Evolutionary conservation across 2,888 invertebrate species (phyloP).

Genomic region (Coleophora deauratella): DNA sequence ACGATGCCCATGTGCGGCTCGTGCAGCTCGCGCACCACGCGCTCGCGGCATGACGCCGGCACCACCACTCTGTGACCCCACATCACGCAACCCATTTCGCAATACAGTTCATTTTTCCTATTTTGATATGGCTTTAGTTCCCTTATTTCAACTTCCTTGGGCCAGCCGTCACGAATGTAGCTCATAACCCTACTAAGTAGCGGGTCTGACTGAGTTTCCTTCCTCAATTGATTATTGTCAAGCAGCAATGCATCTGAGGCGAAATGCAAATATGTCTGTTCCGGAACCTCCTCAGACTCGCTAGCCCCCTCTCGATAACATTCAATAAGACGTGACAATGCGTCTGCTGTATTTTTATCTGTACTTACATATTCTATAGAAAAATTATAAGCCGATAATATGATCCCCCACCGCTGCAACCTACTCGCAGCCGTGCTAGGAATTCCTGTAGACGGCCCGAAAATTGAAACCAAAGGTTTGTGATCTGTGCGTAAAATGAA

Average conservation of each 20-base stretch:
- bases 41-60: neutral
- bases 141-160: neutral
- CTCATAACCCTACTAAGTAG: neutral
- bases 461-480: slow-evolving; percentile 8
- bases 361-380: slow-evolving; percentile 7
- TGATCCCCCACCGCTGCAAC: slow-evolving; percentile 9
- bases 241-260: slow-evolving; percentile 5
- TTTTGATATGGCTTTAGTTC: neutral
- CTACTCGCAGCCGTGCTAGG: slow-evolving; percentile 9
- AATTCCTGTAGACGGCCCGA: slow-evolving; percentile 3
- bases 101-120: neutral
- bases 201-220: neutral
- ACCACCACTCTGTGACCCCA: too few species aligned
- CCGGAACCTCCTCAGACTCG: neutral
- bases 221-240: neutral
- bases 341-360: slow-evolving; percentile 9
- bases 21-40: neutral
- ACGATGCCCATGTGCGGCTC: too few species aligned
- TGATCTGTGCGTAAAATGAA: slow-evolving; percentile 9
- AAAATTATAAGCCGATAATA: slow-evolving; percentile 6
- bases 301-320: too few species aligned
- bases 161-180: neutral
- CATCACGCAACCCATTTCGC: neutral
- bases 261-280: slow-evolving; percentile 9
- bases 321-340: neutral